phyloP scores from a whole-genome alignment of 2,113 vertebrate species.

The Malurus elegans region DNA sequence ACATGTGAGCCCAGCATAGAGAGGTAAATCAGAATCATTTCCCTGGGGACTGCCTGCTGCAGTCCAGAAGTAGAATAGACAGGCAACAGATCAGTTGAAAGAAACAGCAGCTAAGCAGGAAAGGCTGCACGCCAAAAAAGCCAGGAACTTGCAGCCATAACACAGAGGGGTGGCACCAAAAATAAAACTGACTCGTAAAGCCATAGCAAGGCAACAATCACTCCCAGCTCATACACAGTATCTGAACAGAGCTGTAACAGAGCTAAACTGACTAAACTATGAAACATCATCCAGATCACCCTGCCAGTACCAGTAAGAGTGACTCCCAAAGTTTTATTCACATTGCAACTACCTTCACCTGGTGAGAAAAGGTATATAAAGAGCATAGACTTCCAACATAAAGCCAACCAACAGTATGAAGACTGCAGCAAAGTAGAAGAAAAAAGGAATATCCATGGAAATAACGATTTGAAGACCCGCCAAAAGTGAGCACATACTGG shows the following conservation, averaged over 20 bases:
- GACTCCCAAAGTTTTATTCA: background rate
- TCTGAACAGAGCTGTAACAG: background rate
- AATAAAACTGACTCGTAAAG: fast-evolving
- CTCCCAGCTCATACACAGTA: background rate
- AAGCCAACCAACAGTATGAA: background rate
- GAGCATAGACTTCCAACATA: background rate
- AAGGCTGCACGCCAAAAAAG: background rate
- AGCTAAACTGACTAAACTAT: background rate
- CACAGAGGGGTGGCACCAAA: background rate
- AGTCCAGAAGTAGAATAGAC: background rate
- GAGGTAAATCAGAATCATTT: background rate
- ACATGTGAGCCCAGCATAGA: background rate
- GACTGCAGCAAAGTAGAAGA: background rate
- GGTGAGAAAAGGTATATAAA: background rate
- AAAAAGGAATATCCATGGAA: background rate
- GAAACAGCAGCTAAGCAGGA: background rate
- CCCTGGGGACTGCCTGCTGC: background rate
- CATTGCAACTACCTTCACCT: background rate
- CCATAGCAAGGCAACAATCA: background rate
- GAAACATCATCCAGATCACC: background rate
- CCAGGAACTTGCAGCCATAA: background rate
- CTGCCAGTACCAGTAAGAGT: background rate
- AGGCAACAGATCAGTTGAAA: background rate
- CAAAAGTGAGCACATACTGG: background rate
- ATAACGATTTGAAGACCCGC: background rate